Base-by-base conservation (phyloP, 1,140 invertebrate species). In the Macrobrachium nipponense region DNA sequence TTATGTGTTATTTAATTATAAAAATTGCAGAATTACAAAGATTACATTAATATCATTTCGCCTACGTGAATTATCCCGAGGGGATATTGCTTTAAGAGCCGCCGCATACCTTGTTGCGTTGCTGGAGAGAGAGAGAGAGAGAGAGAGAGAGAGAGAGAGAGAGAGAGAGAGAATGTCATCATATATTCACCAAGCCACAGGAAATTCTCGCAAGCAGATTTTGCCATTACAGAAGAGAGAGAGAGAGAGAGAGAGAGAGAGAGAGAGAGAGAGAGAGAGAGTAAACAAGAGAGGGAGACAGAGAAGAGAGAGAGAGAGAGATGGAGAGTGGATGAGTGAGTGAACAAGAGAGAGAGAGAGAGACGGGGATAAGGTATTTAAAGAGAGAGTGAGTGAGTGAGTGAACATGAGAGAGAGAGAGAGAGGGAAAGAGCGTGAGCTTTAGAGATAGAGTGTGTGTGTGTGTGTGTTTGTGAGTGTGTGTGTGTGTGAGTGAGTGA, bases 61-160 rank as follows among this genome's bases (percentile, higher is more conserved):
- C 20, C 20, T 58, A 5, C 20, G 27, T n/a, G 36, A n/a, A 44
- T 27, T 77, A 20, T 51, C n/a, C n/a, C n/a, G n/a, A n/a, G n/a
- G 36, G 20, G 36, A 23, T n/a, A 20, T 14, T 58, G 27, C 51
- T 27, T 51, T n/a, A 43, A n/a, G 5, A 44, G 36, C n/a, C 14
- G n/a, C n/a, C n/a, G 36, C 20, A 20, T 44, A 51, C 58, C n/a
- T n/a, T n/a, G n/a, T n/a, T n/a, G n/a, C n/a, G n/a, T n/a, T 43
- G n/a, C n/a, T 80, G 18, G 64, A 51, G 44, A 51, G 66, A 58
- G 80, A 70, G 80, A 81, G 36, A 58, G 64, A 81, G 80, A n/a
- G n/a, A n/a, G n/a, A n/a, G n/a, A n/a, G n/a, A n/a, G n/a, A 4
- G 20, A 5, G 11, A 20, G n/a, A n/a, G n/a, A n/a, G n/a, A 15